Evolutionary conservation across 2,797 vertebrate species (phyloP).

Genomic region (Ibycter americanus): DNA sequence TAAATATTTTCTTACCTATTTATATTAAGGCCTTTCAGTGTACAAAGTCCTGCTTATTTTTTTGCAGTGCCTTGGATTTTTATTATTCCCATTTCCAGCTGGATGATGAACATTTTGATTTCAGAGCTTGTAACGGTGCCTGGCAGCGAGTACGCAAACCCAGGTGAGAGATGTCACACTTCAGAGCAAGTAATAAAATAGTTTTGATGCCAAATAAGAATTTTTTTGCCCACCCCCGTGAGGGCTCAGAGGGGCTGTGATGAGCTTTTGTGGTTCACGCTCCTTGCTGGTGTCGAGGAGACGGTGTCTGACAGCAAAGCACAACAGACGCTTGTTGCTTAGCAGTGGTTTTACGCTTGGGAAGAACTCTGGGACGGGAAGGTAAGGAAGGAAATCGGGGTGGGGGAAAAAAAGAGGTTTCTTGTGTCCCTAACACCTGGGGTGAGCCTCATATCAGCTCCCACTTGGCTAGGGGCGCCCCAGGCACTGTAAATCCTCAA

Average conservation of each 20-base stretch:
- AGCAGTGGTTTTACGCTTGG: neutral
- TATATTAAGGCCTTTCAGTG: neutral
- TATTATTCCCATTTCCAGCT: neutral
- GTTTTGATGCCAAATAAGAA: neutral
- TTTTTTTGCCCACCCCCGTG: neutral
- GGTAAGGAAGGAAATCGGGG: neutral
- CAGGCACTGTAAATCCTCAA: neutral
- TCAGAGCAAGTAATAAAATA: neutral
- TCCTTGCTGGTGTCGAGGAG: neutral
- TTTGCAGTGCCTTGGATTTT: neutral
- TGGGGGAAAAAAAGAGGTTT: rapidly evolving
- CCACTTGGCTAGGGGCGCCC: neutral
- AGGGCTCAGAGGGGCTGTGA: rapidly evolving
- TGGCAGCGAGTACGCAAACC: rapidly evolving
- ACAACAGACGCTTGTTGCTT: slow-evolving; percentile 47
- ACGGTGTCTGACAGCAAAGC: neutral
- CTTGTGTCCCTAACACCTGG: rapidly evolving
- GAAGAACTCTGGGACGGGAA: neutral
- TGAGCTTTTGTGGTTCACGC: neutral
- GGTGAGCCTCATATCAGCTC: neutral
- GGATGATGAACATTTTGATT: neutral
- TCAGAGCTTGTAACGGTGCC: neutral
- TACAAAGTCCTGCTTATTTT: neutral
- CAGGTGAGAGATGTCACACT: neutral
- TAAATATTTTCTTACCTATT: slow-evolving; percentile 61